phyloP scores from a whole-genome alignment of 1,140 invertebrate genomes.

The Doryteuthis pealeii region DNA sequence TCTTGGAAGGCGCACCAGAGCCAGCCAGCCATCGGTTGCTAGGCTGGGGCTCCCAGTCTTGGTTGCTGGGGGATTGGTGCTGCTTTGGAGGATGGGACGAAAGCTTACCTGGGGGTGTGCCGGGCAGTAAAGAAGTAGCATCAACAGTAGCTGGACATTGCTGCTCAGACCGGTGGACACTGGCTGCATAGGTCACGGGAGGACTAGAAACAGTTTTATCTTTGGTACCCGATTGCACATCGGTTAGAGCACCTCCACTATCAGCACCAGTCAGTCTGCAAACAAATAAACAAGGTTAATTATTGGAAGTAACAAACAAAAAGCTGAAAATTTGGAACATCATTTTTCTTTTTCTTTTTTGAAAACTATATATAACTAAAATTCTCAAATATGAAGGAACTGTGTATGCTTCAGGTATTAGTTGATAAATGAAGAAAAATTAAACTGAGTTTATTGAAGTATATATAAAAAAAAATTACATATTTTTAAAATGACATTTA shows the following conservation, averaged over 20 bases:
- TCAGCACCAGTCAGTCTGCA: slow-evolving; percentile 6
- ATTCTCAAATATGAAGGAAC: too few species aligned
- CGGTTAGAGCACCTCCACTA: not conserved
- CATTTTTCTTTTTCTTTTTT: too few species aligned
- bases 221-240: not conserved
- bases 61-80: not conserved
- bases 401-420: too few species aligned
- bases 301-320: too few species aligned
- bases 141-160: not conserved
- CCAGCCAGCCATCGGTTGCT: not conserved
- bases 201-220: not conserved
- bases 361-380: too few species aligned
- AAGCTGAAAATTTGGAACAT: too few species aligned
- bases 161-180: slow-evolving; percentile 3
- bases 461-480: too few species aligned
- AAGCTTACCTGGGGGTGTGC: slow-evolving; percentile 4
- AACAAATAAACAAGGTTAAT: not conserved
- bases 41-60: not conserved
- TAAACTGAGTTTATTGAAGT: too few species aligned
- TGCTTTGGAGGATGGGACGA: not conserved
- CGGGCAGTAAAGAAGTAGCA: slow-evolving; percentile 1
- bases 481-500: too few species aligned
- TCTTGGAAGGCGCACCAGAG: not conserved
- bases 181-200: not conserved
- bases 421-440: too few species aligned